A percentile compares a stretch with the other conserved stretches of the same genome.
These are phyloP conservation scores for Sinosuthora webbiana DNA, from an alignment of 2,113 vertebrate species.

Conservation along the genomic window DNA sequence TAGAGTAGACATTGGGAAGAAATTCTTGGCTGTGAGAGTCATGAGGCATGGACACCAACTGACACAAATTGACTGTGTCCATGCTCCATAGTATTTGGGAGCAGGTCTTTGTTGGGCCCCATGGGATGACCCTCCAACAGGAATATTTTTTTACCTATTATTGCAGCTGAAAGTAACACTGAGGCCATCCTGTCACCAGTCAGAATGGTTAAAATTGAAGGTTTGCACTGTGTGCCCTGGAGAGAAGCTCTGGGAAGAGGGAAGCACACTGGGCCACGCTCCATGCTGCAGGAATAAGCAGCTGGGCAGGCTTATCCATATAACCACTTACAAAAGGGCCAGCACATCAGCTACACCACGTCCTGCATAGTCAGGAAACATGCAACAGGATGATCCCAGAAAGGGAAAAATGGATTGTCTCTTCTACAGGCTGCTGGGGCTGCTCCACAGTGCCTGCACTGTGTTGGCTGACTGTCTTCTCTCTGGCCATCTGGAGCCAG, in stretches of 20 bases:
- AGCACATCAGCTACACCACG: not conserved
- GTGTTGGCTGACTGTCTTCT: not conserved
- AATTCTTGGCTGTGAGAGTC: not conserved
- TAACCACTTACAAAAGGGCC: not conserved
- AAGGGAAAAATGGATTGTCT: not conserved
- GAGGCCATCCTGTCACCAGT: not conserved
- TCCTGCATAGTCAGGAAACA: not conserved
- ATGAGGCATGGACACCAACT: not conserved
- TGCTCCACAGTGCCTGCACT: not conserved
- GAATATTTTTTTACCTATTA: not conserved
- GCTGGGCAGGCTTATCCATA: not conserved
- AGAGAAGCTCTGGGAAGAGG: not conserved
- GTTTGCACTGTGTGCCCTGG: no score
- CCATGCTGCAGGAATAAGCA: not conserved
- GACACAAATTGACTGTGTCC: not conserved
- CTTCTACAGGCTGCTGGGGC: not conserved
- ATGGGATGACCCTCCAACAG: not conserved
- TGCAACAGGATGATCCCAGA: not conserved
- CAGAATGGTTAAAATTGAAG: not conserved
- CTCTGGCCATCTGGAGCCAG: not conserved
- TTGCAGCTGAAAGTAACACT: not conserved
- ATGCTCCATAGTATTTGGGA: not conserved
- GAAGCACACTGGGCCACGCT: not conserved
- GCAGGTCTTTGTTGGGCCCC: not conserved
- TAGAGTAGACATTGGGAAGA: not conserved